Evolutionary conservation across 2,888 invertebrate genomes (phyloP).

Genomic region (Diarsia dahlii): DNA sequence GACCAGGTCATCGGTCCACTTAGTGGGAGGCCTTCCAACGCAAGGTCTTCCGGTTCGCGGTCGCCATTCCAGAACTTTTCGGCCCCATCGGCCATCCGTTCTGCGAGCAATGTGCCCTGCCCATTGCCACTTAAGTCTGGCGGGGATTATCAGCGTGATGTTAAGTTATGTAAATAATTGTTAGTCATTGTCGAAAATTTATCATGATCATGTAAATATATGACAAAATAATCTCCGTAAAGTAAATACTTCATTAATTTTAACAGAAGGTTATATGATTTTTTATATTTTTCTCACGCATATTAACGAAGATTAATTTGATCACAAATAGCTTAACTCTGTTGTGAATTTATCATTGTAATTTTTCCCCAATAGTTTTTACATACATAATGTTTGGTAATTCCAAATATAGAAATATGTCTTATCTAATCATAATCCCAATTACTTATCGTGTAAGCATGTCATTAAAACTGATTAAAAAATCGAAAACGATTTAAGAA

Average conservation of each 20-base stretch:
- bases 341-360: constrained; percentile 54
- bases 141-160: too few relatives aligned
- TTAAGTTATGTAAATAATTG: background rate
- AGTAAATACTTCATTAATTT: constrained; percentile 25
- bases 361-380: constrained; percentile 32
- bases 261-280: background rate
- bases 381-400: constrained; percentile 39
- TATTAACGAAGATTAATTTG: constrained; percentile 42
- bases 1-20: too few relatives aligned
- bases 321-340: constrained; percentile 43
- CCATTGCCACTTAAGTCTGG: too few relatives aligned
- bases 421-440: constrained; percentile 57
- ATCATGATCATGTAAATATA: constrained; percentile 4
- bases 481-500: constrained; percentile 46
- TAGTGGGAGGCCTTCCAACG: too few relatives aligned
- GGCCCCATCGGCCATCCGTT: too few relatives aligned
- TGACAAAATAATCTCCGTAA: constrained; percentile 26
- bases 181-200: background rate
- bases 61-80: too few relatives aligned
- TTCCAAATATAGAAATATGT: constrained; percentile 33
- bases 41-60: too few relatives aligned
- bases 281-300: constrained; percentile 41
- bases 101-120: too few relatives aligned
- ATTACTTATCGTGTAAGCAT: constrained; percentile 52
- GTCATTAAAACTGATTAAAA: constrained; percentile 40